These are phyloP conservation scores for Lepidurus couesii DNA, from an alignment of 1,140 invertebrate genomes.

Conservation along the genomic window DNA sequence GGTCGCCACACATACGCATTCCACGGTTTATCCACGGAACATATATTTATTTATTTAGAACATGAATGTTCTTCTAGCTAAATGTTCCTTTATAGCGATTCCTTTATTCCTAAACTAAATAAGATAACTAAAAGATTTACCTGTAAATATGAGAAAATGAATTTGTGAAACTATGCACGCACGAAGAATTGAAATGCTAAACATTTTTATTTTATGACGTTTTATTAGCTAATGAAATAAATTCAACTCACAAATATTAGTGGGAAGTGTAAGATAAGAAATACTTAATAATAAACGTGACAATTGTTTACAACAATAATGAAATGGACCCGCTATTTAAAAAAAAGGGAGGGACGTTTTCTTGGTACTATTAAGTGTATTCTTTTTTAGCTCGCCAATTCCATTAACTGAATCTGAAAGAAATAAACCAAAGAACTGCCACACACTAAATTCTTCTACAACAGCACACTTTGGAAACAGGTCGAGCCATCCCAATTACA, in stretches of 20 bases:
- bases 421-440: background rate
- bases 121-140: too few relatives aligned
- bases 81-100: too few relatives aligned
- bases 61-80: too few relatives aligned
- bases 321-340: background rate
- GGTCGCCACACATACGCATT: too few relatives aligned
- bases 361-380: background rate
- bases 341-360: background rate
- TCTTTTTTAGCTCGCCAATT: constrained; percentile 23
- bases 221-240: background rate
- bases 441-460: background rate
- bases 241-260: too few relatives aligned
- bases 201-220: background rate
- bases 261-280: background rate
- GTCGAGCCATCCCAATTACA: constrained; percentile 5
- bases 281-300: background rate
- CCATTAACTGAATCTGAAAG: background rate
- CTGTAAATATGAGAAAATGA: too few relatives aligned
- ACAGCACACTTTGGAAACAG: background rate
- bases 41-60: too few relatives aligned
- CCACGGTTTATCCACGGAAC: too few relatives aligned
- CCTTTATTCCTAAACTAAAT: too few relatives aligned
- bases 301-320: background rate
- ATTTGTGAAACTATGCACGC: too few relatives aligned
- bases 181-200: too few relatives aligned